Conservation (phyloP, 1,140 invertebrate genomes). For the Zaprionus gabonicus region DNA sequence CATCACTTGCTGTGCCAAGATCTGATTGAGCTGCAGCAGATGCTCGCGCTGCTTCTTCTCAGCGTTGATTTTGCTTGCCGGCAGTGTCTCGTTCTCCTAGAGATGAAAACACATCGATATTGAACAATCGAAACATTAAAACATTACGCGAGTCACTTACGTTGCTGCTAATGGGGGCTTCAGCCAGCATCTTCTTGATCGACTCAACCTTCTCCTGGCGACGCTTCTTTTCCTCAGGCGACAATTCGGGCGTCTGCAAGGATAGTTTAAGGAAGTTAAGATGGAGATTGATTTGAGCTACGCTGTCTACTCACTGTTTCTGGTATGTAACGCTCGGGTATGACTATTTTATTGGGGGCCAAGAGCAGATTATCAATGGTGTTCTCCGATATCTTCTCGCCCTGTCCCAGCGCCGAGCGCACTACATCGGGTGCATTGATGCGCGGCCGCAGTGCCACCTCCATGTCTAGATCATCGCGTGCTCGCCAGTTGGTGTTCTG, state of each 20-base stretch:
- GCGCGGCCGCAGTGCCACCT: conserved; percentile 89
- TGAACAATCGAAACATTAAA: no score
- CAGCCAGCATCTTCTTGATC: conserved; percentile 95
- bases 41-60: conserved; percentile 95
- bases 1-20: conserved; percentile 96
- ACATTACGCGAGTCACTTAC: conserved; percentile 46
- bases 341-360: conserved; percentile 94
- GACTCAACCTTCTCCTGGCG: conserved; percentile 94
- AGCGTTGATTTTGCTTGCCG: conserved; percentile 88
- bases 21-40: conserved; percentile 94
- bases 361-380: conserved; percentile 94
- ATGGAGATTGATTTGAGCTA: background rate
- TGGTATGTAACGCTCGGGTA: conserved; percentile 95
- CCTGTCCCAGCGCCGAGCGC: conserved; percentile 89
- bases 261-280: background rate
- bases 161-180: conserved; percentile 86
- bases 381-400: conserved; percentile 87
- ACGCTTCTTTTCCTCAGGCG: conserved; percentile 92
- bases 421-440: conserved; percentile 93
- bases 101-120: background rate
- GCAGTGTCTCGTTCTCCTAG: conserved; percentile 81
- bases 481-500: conserved; percentile 87
- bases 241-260: conserved; percentile 89
- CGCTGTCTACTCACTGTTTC: conserved; percentile 88
- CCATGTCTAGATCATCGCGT: conserved; percentile 94